Conservation (phyloP, 2,797 vertebrate species). For the Falco columbarius region DNA sequence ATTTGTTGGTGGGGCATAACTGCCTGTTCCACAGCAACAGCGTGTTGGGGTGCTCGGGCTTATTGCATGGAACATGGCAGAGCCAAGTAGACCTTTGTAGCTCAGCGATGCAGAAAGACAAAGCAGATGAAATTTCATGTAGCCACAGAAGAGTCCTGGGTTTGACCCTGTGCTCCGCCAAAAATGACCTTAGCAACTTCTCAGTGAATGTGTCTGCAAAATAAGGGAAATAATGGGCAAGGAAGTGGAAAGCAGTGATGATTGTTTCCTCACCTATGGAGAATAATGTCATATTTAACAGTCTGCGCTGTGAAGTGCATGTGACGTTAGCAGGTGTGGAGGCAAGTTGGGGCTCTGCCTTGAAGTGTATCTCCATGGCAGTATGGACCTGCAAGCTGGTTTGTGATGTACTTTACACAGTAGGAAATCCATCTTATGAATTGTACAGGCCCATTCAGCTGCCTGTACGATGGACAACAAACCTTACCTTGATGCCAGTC, state of each 20-base stretch:
- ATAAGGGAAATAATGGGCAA: neutral
- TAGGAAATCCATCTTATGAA: neutral
- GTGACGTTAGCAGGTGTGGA: neutral
- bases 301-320: neutral
- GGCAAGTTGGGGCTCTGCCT: neutral
- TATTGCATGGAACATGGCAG: neutral
- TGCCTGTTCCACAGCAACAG: accelerated
- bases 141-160: neutral
- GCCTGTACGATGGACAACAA: neutral
- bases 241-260: neutral
- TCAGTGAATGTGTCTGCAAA: neutral
- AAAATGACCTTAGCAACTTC: neutral
- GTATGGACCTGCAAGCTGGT: neutral
- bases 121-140: neutral
- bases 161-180: neutral
- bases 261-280: neutral
- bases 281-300: neutral
- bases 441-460: accelerated
- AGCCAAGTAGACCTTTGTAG: neutral
- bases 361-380: neutral
- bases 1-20: neutral
- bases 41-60: neutral
- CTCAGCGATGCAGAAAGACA: neutral
- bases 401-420: neutral
- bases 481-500: neutral